These are phyloP conservation scores for Xestia rhomboidea DNA, from an alignment of 2,888 invertebrate genomes.

Conservation along the genomic window DNA sequence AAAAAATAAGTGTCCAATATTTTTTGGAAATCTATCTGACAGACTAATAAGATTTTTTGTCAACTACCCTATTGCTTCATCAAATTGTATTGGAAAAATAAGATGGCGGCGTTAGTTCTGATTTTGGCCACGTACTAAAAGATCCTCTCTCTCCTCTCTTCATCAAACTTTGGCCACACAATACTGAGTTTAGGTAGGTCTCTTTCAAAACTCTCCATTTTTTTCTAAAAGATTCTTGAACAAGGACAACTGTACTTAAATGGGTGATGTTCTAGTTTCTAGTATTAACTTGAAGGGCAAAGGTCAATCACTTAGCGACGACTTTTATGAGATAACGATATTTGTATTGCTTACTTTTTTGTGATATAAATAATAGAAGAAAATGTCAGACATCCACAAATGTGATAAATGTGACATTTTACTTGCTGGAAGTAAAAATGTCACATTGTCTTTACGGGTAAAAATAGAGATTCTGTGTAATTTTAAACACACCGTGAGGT, in stretches of 20 bases:
- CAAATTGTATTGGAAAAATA: not conserved
- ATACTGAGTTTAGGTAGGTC: not conserved
- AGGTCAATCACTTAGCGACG: slow-evolving; percentile 14
- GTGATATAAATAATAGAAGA: slow-evolving; percentile 15
- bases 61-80: too few relatives aligned
- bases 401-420: slow-evolving; percentile 6
- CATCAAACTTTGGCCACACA: not conserved
- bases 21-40: too few relatives aligned
- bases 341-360: slow-evolving; percentile 3
- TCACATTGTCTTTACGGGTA: not conserved
- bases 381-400: slow-evolving; percentile 4
- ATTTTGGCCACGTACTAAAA: not conserved
- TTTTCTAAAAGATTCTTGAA: not conserved
- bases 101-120: not conserved
- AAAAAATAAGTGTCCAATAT: too few relatives aligned
- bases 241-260: not conserved
- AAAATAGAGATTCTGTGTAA: not conserved
- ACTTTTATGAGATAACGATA: not conserved
- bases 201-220: not conserved
- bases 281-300: not conserved
- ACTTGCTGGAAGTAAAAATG: not conserved
- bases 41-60: too few relatives aligned
- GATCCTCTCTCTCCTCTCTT: not conserved
- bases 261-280: not conserved
- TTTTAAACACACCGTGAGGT: too few relatives aligned